Evolutionary conservation across 2,113 vertebrate genomes (phyloP).

Genomic region (Mandrillus leucophaeus): DNA sequence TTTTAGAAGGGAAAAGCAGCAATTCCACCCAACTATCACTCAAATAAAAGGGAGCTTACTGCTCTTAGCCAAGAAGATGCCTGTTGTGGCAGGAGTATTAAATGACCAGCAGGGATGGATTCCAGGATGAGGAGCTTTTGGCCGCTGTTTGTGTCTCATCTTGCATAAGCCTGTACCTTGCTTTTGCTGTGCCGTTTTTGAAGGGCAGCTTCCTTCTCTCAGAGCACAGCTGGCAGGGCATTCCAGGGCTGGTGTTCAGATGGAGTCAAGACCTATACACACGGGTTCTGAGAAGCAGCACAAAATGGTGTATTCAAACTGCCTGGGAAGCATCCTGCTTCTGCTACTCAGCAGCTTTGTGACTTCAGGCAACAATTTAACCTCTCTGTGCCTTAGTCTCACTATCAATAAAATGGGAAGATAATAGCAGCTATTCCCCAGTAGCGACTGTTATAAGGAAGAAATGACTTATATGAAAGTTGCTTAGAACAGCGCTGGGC

Average conservation of each 20-base stretch:
- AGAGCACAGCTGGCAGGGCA: neutral
- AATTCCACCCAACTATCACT: neutral
- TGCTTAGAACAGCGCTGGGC: accelerated
- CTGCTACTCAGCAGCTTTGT: neutral
- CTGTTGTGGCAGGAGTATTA: neutral
- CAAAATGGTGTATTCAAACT: neutral
- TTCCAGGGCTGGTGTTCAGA: neutral
- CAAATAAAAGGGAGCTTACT: neutral
- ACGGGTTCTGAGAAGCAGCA: neutral
- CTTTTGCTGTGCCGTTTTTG: no score
- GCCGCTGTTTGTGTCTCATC: neutral
- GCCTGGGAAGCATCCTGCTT: accelerated
- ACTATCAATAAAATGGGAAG: neutral
- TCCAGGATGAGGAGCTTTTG: neutral
- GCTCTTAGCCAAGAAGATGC: neutral
- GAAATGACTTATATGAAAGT: neutral
- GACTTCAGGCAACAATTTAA: neutral
- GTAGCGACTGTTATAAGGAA: neutral
- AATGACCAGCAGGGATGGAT: neutral
- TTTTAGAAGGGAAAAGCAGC: neutral
- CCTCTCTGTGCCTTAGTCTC: neutral
- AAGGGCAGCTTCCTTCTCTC: neutral
- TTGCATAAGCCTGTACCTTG: neutral
- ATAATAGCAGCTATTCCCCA: neutral
- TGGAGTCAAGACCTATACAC: neutral